A percentile compares a stretch with the other conserved stretches of the same genome.
Evolutionary conservation across 30 jellyfish, hydroid and myxozoan genomes (phyloP).

Genomic region (Pseudorhiza aurosa): DNA sequence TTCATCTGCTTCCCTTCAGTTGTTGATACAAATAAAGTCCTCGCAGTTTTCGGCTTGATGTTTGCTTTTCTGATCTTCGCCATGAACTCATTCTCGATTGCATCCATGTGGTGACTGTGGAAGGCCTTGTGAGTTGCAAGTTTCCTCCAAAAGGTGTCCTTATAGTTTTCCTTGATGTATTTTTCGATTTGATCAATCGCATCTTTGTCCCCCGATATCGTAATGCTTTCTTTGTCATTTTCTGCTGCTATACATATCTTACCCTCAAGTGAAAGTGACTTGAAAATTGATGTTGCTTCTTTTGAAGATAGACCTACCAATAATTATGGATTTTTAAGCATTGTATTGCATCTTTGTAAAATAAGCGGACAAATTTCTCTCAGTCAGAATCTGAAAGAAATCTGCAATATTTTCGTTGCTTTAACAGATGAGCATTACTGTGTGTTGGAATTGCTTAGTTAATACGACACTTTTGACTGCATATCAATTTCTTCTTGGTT

Average conservation of each 20-base stretch:
- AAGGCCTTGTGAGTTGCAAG: slow-evolving; percentile 66
- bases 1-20: slow-evolving; percentile 38
- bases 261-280: slow-evolving; percentile 20
- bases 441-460: too few species aligned
- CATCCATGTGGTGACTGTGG: slow-evolving; percentile 79
- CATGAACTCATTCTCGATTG: slow-evolving; percentile 27
- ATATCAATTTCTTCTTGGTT: too few species aligned
- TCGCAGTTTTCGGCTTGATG: slow-evolving; percentile 18
- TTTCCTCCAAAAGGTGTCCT: slow-evolving; percentile 56
- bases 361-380: too few species aligned
- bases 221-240: slow-evolving; percentile 54
- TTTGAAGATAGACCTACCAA: slow-evolving; percentile 51
- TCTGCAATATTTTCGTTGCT: too few species aligned
- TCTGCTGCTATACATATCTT: slow-evolving; percentile 68
- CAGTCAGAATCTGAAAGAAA: too few species aligned
- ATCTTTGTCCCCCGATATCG: slow-evolving; percentile 70
- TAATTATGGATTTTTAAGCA: too few species aligned
- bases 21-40: slow-evolving; percentile 40
- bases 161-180: slow-evolving; percentile 11
- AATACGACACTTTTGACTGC: too few species aligned
- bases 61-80: slow-evolving; percentile 28
- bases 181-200: slow-evolving; percentile 47
- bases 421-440: too few species aligned
- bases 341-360: too few species aligned
- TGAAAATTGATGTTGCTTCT: slow-evolving; percentile 35